Evolutionary conservation across 2,797 vertebrate species (phyloP), one percentile per base, ranked within the genome.

Genomic region (Peromyscus melanophrys): DNA sequence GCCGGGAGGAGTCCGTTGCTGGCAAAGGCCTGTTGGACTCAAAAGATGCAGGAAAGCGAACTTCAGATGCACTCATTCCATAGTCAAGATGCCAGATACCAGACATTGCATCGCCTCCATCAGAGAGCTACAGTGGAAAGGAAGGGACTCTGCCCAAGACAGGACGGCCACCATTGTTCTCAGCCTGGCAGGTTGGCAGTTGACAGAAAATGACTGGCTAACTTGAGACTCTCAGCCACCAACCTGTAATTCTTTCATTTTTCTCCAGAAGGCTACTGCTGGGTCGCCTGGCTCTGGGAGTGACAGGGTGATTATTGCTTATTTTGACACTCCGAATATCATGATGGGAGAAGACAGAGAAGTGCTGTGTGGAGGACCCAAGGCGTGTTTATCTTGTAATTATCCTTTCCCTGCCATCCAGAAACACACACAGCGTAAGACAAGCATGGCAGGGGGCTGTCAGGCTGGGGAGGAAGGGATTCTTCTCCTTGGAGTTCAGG

Each of bases 11-110:
- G 94, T 86, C 75, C 43, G 77, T 84, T 25, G 17, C 92, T 95
- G 93, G 96, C 96, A 83, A 87, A 92, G 86, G 83, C 29, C 63
- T 67, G 61, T 89, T 55, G 21, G 81, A 90, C 88, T 94, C 69
- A 16, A 16, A 89, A 97, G 96, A 88, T 93, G 69, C 92, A 94
- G 91, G 57, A 75, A 97, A 96, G 97, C 89, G 96, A 98, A 92
- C 94, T 89, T 97, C 78, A 92, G 92, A 97, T 92, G 71, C 29
- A 73, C 27, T 25, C 90, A 83, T 84, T 93, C 98, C 96, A 97
- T 85, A 97, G 97, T 97, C 95, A 83, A 37, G 92, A 31, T 27
- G 57, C 46, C 63, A 69, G 65, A 69, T 1, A 43, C 27, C 27
- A 94, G 69, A 40, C 21, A 6, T 43, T 19, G 3, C 59, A 94